Conservation (phyloP, 1,140 invertebrate species). For the Ctenoplectra terminalis region DNA sequence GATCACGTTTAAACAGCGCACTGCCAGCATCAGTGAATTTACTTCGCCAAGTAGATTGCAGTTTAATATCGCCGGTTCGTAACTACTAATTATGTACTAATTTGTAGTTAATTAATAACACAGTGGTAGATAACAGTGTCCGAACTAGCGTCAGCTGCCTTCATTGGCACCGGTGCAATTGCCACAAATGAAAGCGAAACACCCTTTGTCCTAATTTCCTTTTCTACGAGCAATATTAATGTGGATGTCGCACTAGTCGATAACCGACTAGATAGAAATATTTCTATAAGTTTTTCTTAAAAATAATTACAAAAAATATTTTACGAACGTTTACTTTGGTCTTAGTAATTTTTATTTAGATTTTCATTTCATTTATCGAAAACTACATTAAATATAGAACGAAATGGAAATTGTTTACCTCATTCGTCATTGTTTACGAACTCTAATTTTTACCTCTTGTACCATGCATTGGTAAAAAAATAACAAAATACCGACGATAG, state of each 20-base stretch:
- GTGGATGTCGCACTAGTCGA: too few species aligned
- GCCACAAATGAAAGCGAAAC: neutral
- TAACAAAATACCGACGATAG: neutral
- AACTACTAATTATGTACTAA: conserved; percentile 67
- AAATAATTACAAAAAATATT: too few species aligned
- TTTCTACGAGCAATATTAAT: too few species aligned
- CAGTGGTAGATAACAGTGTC: conserved; percentile 50
- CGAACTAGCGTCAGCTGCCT: conserved; percentile 56
- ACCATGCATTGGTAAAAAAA: neutral
- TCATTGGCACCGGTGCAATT: conserved; percentile 31
- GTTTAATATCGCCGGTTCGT: conserved; percentile 49
- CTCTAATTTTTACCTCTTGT: neutral
- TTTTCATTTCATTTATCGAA: too few species aligned
- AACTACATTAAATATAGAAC: too few species aligned
- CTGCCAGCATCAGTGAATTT: conserved; percentile 43
- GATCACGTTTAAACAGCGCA: conserved; percentile 46
- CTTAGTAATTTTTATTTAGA: too few species aligned
- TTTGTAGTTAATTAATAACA: conserved; percentile 59
- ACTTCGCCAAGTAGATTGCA: conserved; percentile 56
- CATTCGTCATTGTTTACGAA: too few species aligned
- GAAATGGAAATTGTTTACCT: too few species aligned
- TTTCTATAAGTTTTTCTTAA: too few species aligned
- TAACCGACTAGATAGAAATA: too few species aligned
- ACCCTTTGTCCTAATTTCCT: neutral
- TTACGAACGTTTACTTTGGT: too few species aligned